Evolutionary conservation across 2,113 vertebrate genomes (phyloP).

Genomic region (Protobothrops mucrosquamatus): DNA sequence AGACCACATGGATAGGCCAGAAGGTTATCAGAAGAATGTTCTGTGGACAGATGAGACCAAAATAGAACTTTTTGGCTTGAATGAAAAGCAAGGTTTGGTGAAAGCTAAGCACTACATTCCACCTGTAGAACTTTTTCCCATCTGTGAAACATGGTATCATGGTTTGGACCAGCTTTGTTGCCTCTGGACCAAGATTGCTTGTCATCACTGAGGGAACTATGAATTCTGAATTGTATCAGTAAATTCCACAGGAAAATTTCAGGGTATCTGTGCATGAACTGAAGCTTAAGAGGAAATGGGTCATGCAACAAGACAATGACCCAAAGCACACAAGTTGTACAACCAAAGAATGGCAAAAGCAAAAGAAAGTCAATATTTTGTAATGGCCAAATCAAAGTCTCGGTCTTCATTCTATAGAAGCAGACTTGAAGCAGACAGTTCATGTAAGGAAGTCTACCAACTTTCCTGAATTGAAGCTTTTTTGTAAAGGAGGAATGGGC

Average conservation of each 20-base stretch:
- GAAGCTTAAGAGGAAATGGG: background rate
- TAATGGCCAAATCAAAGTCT: background rate
- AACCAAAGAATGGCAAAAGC: background rate
- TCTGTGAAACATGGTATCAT: background rate
- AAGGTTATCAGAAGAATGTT: background rate
- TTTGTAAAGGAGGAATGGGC: background rate
- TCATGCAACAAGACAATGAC: background rate
- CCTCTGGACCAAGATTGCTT: background rate
- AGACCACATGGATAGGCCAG: background rate
- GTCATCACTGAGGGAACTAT: background rate
- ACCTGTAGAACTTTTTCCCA: background rate
- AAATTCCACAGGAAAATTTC: background rate
- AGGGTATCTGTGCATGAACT: background rate
- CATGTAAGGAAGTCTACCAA: background rate
- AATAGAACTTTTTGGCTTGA: background rate
- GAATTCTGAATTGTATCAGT: background rate
- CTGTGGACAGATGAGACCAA: background rate
- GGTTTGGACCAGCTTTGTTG: background rate
- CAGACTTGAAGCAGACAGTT: background rate
- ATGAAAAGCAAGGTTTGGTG: no score
- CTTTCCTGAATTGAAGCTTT: background rate
- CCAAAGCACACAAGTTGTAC: background rate
- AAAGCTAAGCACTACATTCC: no score
- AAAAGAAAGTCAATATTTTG: background rate
- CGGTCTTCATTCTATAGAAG: background rate